Evolutionary conservation across 2,113 vertebrate genomes (phyloP).

Genomic region (Vidua macroura): DNA sequence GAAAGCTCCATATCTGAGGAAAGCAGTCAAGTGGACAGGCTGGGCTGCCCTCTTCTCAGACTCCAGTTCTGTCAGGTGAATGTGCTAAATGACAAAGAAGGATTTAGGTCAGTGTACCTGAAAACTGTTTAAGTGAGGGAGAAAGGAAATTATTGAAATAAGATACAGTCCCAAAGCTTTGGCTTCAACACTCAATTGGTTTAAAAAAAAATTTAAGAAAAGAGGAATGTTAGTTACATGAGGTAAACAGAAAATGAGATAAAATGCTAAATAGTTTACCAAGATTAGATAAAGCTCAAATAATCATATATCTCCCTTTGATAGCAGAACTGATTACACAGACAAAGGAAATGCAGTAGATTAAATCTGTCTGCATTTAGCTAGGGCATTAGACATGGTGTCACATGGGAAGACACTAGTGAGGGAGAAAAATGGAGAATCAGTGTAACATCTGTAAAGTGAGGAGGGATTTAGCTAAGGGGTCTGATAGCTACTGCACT

Average conservation of each 20-base stretch:
- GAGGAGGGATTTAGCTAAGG: neutral
- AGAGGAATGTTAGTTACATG: neutral
- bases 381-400: neutral
- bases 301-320: neutral
- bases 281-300: neutral
- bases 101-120: neutral
- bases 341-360: conserved; percentile 24
- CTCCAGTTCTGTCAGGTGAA: neutral
- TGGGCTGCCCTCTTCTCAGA: neutral
- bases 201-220: neutral
- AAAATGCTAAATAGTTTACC: conserved; percentile 26
- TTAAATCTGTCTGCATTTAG: conserved; percentile 26
- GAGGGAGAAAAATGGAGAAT: neutral
- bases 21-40: neutral
- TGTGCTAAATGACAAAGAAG: neutral
- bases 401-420: neutral
- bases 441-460: neutral
- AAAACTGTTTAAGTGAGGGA: neutral
- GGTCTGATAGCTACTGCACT: neutral
- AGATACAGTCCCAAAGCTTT: neutral
- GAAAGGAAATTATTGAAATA: neutral
- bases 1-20: neutral
- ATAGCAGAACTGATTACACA: neutral
- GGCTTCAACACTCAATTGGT: neutral
- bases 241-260: conserved; percentile 10